A percentile compares a stretch with the other conserved stretches of the same genome.
Evolutionary conservation across 2,888 invertebrate species (phyloP).

Genomic region (Megaustenia siamemsis): DNA sequence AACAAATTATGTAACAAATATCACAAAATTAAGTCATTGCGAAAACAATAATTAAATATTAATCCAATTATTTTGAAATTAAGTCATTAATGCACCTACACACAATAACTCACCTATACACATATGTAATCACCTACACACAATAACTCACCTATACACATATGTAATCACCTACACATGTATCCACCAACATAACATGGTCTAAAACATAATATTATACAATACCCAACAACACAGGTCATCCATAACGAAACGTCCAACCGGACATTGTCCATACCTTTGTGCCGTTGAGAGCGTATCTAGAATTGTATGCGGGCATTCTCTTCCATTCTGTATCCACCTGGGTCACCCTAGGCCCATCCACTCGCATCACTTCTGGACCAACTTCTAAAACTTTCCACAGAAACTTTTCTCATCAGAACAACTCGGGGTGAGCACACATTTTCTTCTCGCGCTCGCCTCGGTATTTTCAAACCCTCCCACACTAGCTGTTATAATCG

Average conservation of each 20-base stretch:
- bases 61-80: too few species aligned
- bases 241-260: not conserved
- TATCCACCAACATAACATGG: too few species aligned
- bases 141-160: too few species aligned
- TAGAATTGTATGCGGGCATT: constrained; percentile 52
- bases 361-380: constrained; percentile 45
- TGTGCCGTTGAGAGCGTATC: constrained; percentile 49
- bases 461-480: not conserved
- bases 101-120: too few species aligned
- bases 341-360: constrained; percentile 46
- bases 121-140: too few species aligned
- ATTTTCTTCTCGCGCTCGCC: too few species aligned
- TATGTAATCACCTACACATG: too few species aligned
- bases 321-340: constrained; percentile 51
- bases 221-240: not conserved
- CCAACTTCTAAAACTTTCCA: constrained; percentile 14
- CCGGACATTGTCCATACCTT: constrained; percentile 43
- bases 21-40: too few species aligned
- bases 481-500: too few species aligned
- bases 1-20: too few species aligned
- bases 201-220: not conserved
- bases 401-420: not conserved
- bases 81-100: too few species aligned
- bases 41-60: too few species aligned
- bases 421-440: constrained; percentile 6